Base-by-base conservation (phyloP, 2,113 vertebrate genomes). In the Noturus placidus region DNA sequence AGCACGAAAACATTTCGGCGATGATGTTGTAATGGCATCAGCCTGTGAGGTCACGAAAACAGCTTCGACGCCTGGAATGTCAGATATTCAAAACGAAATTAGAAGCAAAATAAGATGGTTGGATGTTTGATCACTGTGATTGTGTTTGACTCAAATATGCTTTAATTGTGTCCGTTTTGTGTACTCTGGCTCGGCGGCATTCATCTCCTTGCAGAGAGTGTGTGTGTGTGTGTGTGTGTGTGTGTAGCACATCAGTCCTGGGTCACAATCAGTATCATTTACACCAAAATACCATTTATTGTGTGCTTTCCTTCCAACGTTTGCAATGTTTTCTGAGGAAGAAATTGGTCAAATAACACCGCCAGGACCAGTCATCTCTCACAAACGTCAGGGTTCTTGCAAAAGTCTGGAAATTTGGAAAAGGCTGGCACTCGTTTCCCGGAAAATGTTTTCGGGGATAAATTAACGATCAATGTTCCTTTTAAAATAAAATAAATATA, bases 91-190 rank as follows among this genome's bases (percentile, higher is more conserved):
- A 74, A 90, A 86, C 63, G 25, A 89, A 87, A 90, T 90, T 83
- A 89, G 81, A 76, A 85, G 56, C 50, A 27, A 89, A 84, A 83
- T 87, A 65, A 84, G 56, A 77, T 65, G 33, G 54, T 22, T 4
- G 70, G 38, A 76, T 85, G 76, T 92, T 89, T 90, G 61, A 89
- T 91, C 82, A 77, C 19, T 11, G 88, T 87, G 83, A 89, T 92
- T 88, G 82, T 79, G 80, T 89, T 91, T 88, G 88, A 87, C 87
- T 88, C 65, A 78, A 85, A 82, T 88, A 77, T 20, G 84, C 63
- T 82, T 88, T 86, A 88, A 86, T 87, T 90, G 89, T 87, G 83
- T 85, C 56, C 38, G 15, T 72, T 87, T 56, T 78, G 83, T 88
- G 65, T 74, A 30, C n/a, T 54, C 65, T 19, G 63, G 85, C 87